phyloP scores from a whole-genome alignment of 2,797 vertebrate genomes.

The Cirrhinus mrigala region DNA sequence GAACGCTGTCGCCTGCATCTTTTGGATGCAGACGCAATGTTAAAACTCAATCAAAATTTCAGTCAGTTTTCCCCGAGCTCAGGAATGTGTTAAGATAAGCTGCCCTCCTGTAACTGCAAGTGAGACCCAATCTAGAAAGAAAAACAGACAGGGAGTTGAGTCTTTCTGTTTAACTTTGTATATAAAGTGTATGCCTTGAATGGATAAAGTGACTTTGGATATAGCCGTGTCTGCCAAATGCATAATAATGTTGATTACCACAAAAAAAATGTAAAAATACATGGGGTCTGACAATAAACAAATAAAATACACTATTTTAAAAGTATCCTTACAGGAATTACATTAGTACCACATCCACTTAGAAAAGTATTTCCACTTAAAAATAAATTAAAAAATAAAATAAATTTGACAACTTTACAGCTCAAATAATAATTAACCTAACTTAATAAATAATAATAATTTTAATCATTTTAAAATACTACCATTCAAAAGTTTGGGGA shows the following conservation, averaged over 20 bases:
- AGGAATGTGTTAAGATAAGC: slow-evolving; percentile 7
- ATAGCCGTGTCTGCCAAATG: background rate
- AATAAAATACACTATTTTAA: background rate
- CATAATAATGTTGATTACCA: background rate
- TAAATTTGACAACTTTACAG: too few species aligned
- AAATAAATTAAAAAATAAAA: too few species aligned
- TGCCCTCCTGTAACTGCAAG: background rate
- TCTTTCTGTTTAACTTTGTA: background rate
- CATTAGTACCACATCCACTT: background rate
- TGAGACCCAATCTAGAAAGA: background rate
- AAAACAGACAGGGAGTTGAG: background rate
- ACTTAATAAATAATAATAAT: background rate
- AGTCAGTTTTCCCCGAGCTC: slow-evolving; percentile 23
- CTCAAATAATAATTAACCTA: background rate
- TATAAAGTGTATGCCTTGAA: background rate
- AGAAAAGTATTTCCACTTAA: background rate
- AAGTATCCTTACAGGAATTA: background rate
- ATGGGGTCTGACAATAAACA: background rate
- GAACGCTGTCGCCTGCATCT: slow-evolving; percentile 2
- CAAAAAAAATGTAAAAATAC: background rate
- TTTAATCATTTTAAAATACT: too few species aligned
- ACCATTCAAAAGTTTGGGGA: too few species aligned
- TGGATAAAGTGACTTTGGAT: background rate
- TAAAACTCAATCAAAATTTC: slow-evolving; percentile 33
- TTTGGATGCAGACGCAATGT: slow-evolving; percentile 3